phyloP scores from a whole-genome alignment of 2,113 vertebrate genomes.

The Raja brachyura region DNA sequence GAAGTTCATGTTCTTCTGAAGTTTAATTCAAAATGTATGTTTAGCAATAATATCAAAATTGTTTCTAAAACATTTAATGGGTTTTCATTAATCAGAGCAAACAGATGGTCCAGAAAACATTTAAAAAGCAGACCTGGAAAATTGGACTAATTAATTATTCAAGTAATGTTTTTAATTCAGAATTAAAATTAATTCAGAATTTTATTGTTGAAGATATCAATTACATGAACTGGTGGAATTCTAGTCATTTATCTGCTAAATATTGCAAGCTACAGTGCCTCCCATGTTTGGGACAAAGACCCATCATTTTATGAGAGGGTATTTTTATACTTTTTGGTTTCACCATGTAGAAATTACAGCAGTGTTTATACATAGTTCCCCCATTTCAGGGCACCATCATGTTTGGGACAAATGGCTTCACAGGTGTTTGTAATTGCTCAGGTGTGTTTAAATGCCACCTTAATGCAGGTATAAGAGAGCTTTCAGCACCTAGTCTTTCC shows the following conservation, averaged over 20 bases:
- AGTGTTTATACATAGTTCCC: no score
- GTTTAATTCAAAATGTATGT: background rate
- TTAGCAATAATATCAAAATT: background rate
- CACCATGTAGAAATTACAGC: no score
- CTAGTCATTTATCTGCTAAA: background rate
- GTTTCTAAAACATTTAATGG: background rate
- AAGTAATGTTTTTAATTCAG: background rate
- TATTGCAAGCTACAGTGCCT: background rate
- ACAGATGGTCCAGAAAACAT: background rate
- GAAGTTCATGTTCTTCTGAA: background rate
- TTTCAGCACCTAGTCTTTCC: no score
- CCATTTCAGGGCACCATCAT: no score
- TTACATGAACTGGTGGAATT: background rate
- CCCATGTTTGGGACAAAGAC: no score
- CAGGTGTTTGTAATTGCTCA: no score
- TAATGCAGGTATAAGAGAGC: no score
- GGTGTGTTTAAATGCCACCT: no score
- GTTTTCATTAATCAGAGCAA: background rate
- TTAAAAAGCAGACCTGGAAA: background rate
- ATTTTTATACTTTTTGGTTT: no score
- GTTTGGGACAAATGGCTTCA: no score
- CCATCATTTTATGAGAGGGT: no score
- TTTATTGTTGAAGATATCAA: background rate
- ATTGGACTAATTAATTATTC: no score
- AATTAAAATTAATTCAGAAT: background rate